These are phyloP conservation scores for Drosophila siamana DNA, from an alignment of 2,888 invertebrate species.

Conservation along the genomic window DNA sequence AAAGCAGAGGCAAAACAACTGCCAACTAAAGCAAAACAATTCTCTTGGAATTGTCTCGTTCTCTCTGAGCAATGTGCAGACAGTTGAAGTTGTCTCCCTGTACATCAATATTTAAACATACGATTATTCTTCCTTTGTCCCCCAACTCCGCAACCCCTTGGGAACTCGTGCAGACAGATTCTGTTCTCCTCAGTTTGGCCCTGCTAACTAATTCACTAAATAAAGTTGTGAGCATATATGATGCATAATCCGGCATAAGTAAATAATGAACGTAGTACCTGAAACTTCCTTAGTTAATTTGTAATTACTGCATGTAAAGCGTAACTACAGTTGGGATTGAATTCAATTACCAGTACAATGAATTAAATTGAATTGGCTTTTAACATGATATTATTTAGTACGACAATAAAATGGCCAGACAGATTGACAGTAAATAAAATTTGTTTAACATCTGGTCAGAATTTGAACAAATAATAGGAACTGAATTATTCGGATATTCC, in stretches of 20 bases:
- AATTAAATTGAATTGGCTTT: neutral
- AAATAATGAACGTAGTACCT: constrained; percentile 3
- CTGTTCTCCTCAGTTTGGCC: neutral
- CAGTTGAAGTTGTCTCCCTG: constrained; percentile 27
- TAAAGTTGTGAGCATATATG: constrained; percentile 45
- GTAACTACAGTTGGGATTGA: neutral
- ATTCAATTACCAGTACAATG: neutral
- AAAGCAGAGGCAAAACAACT: neutral
- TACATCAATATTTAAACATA: constrained; percentile 57
- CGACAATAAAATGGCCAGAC: neutral
- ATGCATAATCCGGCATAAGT: constrained; percentile 19
- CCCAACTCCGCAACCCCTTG: neutral
- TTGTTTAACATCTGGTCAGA: no score
- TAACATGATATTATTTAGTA: neutral
- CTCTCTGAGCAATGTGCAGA: neutral
- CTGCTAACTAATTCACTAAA: constrained; percentile 48
- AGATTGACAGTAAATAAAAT: neutral
- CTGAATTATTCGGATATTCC: neutral
- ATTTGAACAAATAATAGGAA: neutral
- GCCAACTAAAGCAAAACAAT: constrained; percentile 21
- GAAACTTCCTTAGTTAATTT: neutral
- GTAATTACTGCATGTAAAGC: neutral
- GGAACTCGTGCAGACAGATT: constrained; percentile 18
- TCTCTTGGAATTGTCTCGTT: constrained; percentile 34
- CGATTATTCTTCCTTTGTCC: constrained; percentile 40